Evolutionary conservation across 1,140 invertebrate species (phyloP).

Genomic region (Coenobita brevimanus): DNA sequence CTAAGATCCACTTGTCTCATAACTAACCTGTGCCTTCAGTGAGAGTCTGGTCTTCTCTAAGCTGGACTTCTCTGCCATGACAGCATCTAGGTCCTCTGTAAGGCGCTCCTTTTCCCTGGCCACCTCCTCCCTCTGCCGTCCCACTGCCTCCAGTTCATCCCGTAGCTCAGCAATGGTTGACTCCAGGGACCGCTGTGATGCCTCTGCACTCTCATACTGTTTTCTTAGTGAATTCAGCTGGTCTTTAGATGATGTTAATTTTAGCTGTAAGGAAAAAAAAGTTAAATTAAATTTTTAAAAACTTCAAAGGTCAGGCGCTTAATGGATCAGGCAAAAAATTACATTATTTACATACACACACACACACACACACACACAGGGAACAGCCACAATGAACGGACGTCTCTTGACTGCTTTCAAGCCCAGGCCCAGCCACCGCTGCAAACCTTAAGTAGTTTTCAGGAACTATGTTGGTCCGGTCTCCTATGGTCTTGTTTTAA

Average conservation of each 20-base stretch:
- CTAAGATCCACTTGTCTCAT: too few relatives aligned
- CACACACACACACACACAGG: background rate
- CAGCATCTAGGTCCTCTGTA: slow-evolving; percentile 63
- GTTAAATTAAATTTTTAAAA: background rate
- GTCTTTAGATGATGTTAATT: slow-evolving; percentile 66
- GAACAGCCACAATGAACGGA: too few relatives aligned
- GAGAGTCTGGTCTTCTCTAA: slow-evolving; percentile 57
- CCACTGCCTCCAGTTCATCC: slow-evolving; percentile 63
- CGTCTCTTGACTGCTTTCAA: too few relatives aligned
- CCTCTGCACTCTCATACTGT: slow-evolving; percentile 67
- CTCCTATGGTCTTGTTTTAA: too few relatives aligned
- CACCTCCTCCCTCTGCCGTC: slow-evolving; percentile 53
- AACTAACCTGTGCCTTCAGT: slow-evolving; percentile 62
- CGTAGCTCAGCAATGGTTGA: slow-evolving; percentile 64
- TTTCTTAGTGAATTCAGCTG: slow-evolving; percentile 60
- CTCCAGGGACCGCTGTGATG: slow-evolving; percentile 54
- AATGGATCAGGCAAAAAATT: too few relatives aligned
- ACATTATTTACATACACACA: too few relatives aligned
- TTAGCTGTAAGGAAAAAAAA: slow-evolving; percentile 45
- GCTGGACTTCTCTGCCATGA: slow-evolving; percentile 56
- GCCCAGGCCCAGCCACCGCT: too few relatives aligned
- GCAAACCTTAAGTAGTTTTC: too few relatives aligned
- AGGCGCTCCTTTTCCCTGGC: slow-evolving; percentile 68
- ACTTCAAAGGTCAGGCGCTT: too few relatives aligned
- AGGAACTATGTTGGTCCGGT: too few relatives aligned